Conservation (phyloP, 2,113 vertebrate species). For the Steatornis caripensis region DNA sequence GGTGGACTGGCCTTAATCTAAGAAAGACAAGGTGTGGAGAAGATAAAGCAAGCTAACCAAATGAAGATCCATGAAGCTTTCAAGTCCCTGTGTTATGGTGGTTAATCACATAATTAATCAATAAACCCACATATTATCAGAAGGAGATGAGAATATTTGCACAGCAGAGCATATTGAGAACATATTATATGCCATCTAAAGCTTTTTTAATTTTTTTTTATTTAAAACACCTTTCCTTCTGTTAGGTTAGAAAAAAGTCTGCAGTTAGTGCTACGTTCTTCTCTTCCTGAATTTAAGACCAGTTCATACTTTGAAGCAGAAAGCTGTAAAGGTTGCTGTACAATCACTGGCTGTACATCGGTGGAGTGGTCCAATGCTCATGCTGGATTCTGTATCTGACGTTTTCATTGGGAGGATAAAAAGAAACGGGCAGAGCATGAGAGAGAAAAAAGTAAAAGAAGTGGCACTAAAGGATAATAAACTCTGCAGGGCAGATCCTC, state of each 20-base stretch:
- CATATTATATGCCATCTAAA: neutral
- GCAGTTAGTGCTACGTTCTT: neutral
- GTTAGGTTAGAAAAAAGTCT: neutral
- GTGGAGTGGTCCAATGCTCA: neutral
- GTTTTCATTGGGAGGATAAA: constrained; percentile 2
- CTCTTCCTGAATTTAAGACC: neutral
- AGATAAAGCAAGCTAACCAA: neutral
- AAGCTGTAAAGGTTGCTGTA: neutral
- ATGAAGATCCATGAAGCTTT: neutral
- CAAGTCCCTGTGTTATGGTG: neutral
- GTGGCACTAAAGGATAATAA: neutral
- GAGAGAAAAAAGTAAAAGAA: neutral
- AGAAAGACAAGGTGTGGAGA: neutral
- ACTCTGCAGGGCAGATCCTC: neutral
- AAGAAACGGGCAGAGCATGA: neutral
- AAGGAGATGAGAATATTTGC: neutral
- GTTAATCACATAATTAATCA: neutral
- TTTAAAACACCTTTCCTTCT: neutral
- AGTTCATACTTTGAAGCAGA: neutral
- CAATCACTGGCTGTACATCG: neutral
- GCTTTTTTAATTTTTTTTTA: neutral
- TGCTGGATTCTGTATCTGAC: neutral
- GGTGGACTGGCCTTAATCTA: neutral
- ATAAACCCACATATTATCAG: neutral
- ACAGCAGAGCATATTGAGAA: neutral